phyloP scores from a whole-genome alignment of 2,888 invertebrate species.

The Orchestes rusci region DNA sequence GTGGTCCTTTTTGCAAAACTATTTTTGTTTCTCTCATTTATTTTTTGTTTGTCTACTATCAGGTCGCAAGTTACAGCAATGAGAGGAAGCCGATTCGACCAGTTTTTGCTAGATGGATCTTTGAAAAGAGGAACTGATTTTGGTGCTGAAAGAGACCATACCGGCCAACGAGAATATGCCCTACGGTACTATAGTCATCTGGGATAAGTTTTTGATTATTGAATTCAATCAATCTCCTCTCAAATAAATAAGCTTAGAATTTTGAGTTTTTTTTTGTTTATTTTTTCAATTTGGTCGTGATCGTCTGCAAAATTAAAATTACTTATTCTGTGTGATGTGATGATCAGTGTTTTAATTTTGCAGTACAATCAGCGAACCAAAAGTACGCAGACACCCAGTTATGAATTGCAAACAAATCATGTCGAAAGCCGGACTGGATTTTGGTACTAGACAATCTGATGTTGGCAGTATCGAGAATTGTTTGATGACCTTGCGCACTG shows the following conservation, averaged over 20 bases:
- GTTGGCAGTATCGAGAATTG: conserved; percentile 16
- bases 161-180: conserved; percentile 25
- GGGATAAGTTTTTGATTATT: conserved; percentile 15
- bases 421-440: conserved; percentile 14
- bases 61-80: conserved; percentile 16
- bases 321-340: not conserved
- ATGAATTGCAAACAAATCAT: conserved; percentile 9
- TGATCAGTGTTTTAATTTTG: conserved; percentile 12
- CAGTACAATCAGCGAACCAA: conserved; percentile 9
- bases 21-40: too few relatives aligned
- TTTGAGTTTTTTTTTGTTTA: not conserved
- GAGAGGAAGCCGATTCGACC: conserved; percentile 14
- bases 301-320: too few relatives aligned
- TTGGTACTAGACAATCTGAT: conserved; percentile 16
- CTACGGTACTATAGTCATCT: conserved; percentile 15
- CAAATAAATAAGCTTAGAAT: not conserved
- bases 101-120: conserved; percentile 13
- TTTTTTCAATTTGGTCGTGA: too few relatives aligned
- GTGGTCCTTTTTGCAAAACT: too few relatives aligned
- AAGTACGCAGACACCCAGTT: conserved; percentile 6
- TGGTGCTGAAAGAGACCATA: conserved; percentile 25
- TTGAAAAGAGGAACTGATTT: conserved; percentile 25
- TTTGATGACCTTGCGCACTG: conserved; percentile 10
- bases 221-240: not conserved
- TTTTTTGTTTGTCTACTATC: too few relatives aligned